Percentiles rank a stretch among this genome's conserved stretches.
Evolutionary conservation across 2,797 vertebrate species (phyloP).

Genomic region (Alectoris magna): DNA sequence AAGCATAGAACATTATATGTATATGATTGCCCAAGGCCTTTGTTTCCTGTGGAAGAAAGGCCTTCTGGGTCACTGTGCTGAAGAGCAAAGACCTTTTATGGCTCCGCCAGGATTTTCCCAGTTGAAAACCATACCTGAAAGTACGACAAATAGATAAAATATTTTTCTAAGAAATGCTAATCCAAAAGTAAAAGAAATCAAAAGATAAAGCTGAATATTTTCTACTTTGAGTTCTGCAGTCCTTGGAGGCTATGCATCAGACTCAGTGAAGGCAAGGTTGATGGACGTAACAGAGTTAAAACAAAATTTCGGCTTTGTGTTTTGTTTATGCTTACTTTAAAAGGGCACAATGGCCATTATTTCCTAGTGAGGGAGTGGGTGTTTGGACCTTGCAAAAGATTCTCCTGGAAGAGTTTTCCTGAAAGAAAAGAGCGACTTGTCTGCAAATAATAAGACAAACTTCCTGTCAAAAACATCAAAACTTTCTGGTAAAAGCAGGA

Average conservation of each 20-base stretch:
- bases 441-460: background rate
- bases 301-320: background rate
- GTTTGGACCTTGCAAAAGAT: background rate
- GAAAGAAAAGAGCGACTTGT: background rate
- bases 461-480: background rate
- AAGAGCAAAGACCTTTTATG: background rate
- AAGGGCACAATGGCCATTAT: background rate
- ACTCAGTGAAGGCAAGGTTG: background rate
- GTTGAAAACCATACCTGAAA: background rate
- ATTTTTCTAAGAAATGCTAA: background rate
- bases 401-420: background rate
- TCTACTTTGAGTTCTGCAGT: background rate
- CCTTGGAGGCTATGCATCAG: background rate
- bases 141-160: background rate
- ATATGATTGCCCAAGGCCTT: background rate
- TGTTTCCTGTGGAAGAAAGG: background rate
- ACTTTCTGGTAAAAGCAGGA: background rate
- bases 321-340: background rate
- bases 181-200: background rate
- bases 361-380: background rate
- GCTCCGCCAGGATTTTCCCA: background rate
- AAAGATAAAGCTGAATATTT: background rate
- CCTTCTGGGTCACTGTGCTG: background rate
- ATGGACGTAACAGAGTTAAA: background rate
- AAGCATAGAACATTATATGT: conserved; percentile 15